Evolutionary conservation across 2,797 vertebrate genomes (phyloP).

Genomic region (Gila robusta): DNA sequence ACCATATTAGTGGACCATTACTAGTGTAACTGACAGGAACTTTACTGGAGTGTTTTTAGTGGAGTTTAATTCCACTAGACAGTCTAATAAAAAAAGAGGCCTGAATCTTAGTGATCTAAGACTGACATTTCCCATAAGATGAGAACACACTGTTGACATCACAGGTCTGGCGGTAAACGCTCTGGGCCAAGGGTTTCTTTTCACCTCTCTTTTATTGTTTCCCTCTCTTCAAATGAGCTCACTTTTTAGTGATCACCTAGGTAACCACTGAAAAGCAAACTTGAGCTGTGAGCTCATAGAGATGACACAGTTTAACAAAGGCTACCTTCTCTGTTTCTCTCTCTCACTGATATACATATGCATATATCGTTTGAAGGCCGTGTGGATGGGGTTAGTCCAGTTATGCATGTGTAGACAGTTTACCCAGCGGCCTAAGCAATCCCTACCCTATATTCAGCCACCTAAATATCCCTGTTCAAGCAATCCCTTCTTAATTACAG

Average conservation of each 20-base stretch:
- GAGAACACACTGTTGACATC: constrained; percentile 54
- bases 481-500: constrained; percentile 84
- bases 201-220: constrained; percentile 55
- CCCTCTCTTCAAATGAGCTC: constrained; percentile 52
- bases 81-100: not conserved
- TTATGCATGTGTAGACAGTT: constrained; percentile 53
- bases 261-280: constrained; percentile 66
- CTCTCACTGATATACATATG: not conserved
- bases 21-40: not conserved
- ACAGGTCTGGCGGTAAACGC: constrained; percentile 46
- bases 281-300: constrained; percentile 57
- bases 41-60: not conserved
- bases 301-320: constrained; percentile 63
- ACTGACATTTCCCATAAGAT: constrained; percentile 54
- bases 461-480: constrained; percentile 64
- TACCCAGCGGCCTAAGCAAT: constrained; percentile 46
- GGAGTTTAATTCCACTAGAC: constrained; percentile 25
- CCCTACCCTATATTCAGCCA: constrained; percentile 64
- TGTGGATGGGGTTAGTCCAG: constrained; percentile 15
- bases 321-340: constrained; percentile 54
- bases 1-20: not conserved
- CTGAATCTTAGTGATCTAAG: constrained; percentile 30
- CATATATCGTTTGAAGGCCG: constrained; percentile 16
- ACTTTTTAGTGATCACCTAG: constrained; percentile 75
- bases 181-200: constrained; percentile 39